phyloP scores from a whole-genome alignment of 2,113 vertebrate genomes.

The Redunca redunca region DNA sequence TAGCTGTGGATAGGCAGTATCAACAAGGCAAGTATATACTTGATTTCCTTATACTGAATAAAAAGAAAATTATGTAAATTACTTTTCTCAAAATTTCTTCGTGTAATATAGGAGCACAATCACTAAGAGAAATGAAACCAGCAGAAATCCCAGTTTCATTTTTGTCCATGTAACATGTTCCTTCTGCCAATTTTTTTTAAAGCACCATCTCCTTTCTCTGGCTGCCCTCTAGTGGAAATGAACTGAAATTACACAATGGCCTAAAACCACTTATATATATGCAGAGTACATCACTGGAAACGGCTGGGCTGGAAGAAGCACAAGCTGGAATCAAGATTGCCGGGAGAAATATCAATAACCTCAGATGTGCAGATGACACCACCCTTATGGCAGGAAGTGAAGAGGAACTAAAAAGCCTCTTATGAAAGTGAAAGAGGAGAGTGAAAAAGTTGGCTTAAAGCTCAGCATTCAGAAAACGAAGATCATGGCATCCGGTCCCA shows the following conservation, averaged over 20 bases:
- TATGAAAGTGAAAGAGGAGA: no score
- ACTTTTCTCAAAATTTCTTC: background rate
- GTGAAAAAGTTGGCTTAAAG: no score
- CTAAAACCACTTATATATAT: background rate
- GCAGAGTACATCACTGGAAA: no score
- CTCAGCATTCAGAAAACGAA: no score
- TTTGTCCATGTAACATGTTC: background rate
- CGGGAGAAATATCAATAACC: no score
- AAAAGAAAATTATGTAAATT: constrained; percentile 5
- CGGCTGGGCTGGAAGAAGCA: no score
- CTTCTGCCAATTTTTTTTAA: background rate
- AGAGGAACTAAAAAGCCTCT: no score
- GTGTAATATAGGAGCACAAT: background rate
- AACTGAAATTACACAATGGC: constrained; percentile 7
- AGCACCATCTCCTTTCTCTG: constrained; percentile 35
- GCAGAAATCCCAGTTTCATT: background rate
- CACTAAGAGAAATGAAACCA: background rate
- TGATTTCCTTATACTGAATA: background rate
- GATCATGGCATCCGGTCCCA: no score
- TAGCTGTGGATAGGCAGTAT: background rate
- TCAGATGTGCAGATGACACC: no score
- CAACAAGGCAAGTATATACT: background rate
- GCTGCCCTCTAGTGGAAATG: constrained; percentile 53
- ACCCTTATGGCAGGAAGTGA: no score
- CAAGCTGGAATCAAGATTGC: no score